A percentile compares a stretch with the other conserved stretches of the same genome.
Evolutionary conservation across 92 coral and sea anemone species (phyloP).

Genomic region (Zoanthus gigantus): DNA sequence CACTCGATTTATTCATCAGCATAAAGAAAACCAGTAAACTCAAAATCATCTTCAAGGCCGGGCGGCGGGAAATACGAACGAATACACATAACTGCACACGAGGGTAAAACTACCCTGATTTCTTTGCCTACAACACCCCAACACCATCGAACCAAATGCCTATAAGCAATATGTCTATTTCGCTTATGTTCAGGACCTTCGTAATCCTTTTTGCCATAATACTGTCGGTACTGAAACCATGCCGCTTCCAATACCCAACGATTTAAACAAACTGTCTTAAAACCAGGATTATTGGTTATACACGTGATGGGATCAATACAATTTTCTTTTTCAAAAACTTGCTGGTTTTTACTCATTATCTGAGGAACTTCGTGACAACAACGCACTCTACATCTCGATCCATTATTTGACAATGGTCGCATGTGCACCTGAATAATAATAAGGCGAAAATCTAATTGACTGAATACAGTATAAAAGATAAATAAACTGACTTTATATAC

Average conservation of each 20-base stretch:
- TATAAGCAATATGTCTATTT: background rate
- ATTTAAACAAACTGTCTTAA: conserved; percentile 46
- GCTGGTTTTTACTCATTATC: conserved; percentile 46
- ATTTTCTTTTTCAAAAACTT: conserved; percentile 53
- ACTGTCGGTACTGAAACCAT: conserved; percentile 37
- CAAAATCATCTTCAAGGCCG: conserved; percentile 28
- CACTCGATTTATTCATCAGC: conserved; percentile 17
- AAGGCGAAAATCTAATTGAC: conserved; percentile 34
- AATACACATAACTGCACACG: conserved; percentile 24
- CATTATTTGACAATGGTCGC: conserved; percentile 66
- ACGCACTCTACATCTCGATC: conserved; percentile 62
- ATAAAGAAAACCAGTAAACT: conserved; percentile 12
- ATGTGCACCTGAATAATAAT: conserved; percentile 59
- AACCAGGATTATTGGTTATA: conserved; percentile 51
- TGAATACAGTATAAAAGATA: conserved; percentile 22
- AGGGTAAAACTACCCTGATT: conserved; percentile 3
- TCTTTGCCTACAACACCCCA: background rate
- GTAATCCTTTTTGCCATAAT: background rate
- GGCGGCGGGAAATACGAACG: conserved; percentile 20
- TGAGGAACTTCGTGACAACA: conserved; percentile 62
- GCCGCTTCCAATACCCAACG: conserved; percentile 58
- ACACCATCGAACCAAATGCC: background rate
- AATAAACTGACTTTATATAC: conserved; percentile 23
- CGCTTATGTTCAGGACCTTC: background rate
- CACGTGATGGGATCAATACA: conserved; percentile 1